Base-by-base conservation (phyloP, 2,888 invertebrate species). In the Alviniconcha strummeri region DNA sequence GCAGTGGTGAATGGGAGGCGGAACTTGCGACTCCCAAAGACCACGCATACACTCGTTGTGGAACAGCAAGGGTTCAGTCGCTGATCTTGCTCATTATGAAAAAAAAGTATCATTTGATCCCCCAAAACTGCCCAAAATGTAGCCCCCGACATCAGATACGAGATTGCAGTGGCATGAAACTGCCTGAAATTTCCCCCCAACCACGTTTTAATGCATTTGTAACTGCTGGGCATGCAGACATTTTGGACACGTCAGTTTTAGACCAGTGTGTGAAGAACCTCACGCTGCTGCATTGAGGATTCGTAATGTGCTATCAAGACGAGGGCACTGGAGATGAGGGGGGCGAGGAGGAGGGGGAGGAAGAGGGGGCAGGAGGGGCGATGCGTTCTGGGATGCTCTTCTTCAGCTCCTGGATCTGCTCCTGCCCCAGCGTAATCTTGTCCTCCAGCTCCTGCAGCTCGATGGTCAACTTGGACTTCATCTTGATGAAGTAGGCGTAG, bases 391-490 rank as follows among this genome's bases (percentile, higher is more conserved):
- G 91, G 83, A 94, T 92, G 85, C 96, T 96, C 92, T 96, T 96
- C 93, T 95, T 95, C 85, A 97, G 95, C 82, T 96, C 96, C 87
- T 95, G 94, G 89, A 97, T 94, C 94, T 97, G 97, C 93, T 97
- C 97, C 93, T 97, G 96, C 84, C 96, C 96, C 87, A 96, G 94
- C 92, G 96, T 96, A 88, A 97, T 96, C 94, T 97, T 97, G 93
- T 97, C 97, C 89, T 96, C 95, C 88, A 97, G 96, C 92, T 97
- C 97, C 89, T 97, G 95, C 84, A 96, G 95, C 92, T 97, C 97
- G 93, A 97, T 96, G 90, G 97, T 96, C 87, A 97, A 94, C 94
- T 97, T 97, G 64, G 97, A 96, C 94, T 97, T 97, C 96, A 96
- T 97, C 92, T 96, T 96, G 90, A 97, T 96, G 94, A 97, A 97